These are phyloP conservation scores for Teleiodes luculella DNA, from an alignment of 2,888 invertebrate species.

Conservation along the genomic window DNA sequence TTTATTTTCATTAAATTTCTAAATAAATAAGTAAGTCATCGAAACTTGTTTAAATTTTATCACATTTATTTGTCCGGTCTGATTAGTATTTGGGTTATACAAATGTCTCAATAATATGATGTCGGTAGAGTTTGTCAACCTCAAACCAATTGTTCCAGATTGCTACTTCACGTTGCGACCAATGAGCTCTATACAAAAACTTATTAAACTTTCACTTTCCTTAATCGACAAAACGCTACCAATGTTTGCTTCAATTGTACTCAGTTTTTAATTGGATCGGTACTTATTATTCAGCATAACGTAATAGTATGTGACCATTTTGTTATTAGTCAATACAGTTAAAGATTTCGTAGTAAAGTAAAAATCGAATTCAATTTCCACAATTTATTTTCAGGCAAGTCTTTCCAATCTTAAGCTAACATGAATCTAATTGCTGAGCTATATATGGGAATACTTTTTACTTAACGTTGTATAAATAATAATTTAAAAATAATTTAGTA, in stretches of 20 bases:
- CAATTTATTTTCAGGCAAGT: constrained; percentile 44
- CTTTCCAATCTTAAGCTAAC: constrained; percentile 34
- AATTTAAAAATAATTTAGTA: constrained; percentile 39
- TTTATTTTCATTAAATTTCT: too few relatives aligned
- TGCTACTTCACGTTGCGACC: constrained; percentile 39
- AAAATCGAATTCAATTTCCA: constrained; percentile 7
- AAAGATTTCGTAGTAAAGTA: background rate
- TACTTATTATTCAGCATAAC: background rate
- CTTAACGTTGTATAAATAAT: constrained; percentile 24
- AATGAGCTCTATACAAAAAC: constrained; percentile 47
- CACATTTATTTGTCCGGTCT: constrained; percentile 33
- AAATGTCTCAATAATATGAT: constrained; percentile 38
- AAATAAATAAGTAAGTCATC: constrained; percentile 15
- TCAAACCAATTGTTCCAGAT: constrained; percentile 31
- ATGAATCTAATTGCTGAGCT: constrained; percentile 25
- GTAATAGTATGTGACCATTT: background rate
- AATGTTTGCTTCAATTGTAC: background rate
- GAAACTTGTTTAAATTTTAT: constrained; percentile 17
- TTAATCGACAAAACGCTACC: constrained; percentile 5
- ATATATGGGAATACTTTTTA: constrained; percentile 15
- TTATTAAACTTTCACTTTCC: constrained; percentile 61
- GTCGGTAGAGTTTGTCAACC: constrained; percentile 32
- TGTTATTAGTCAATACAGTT: too few relatives aligned
- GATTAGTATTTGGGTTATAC: constrained; percentile 42
- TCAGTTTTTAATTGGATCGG: constrained; percentile 2